Conservation (phyloP, 2,888 invertebrate species). For the Polydrusus pterygomalis region DNA sequence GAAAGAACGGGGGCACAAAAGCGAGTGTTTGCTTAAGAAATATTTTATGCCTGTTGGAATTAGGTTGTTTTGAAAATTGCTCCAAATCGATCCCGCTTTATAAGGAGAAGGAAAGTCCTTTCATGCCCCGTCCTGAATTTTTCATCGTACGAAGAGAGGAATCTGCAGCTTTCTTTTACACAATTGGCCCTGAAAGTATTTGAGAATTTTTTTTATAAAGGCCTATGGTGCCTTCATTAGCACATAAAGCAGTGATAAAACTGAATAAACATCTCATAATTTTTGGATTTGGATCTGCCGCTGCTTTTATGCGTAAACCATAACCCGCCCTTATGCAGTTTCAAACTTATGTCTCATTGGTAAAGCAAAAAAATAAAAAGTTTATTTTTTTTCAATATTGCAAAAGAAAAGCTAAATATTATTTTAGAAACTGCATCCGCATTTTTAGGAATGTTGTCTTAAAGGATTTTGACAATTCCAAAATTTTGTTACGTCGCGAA, state of each 20-base stretch:
- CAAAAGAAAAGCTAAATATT: too few species aligned
- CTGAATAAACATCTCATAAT: not conserved
- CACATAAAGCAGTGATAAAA: not conserved
- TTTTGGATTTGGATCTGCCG: too few species aligned
- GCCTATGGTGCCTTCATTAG: conserved; percentile 1
- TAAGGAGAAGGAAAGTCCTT: conserved; percentile 35
- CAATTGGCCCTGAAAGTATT: conserved; percentile 4
- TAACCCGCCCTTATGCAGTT: too few species aligned
- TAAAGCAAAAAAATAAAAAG: too few species aligned
- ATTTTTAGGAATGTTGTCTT: conserved; percentile 35
- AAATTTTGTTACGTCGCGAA: conserved; percentile 37
- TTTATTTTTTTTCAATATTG: too few species aligned
- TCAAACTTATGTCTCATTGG: too few species aligned
- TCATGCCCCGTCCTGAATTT: conserved; percentile 42
- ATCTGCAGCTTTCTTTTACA: not conserved
- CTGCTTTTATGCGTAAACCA: too few species aligned
- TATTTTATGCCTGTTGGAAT: conserved; percentile 41
- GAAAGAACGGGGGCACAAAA: conserved; percentile 20
- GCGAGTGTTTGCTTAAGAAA: conserved; percentile 40
- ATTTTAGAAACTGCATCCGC: too few species aligned
- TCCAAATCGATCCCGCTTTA: conserved; percentile 43
- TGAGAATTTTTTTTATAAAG: conserved; percentile 16
- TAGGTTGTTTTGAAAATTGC: conserved; percentile 50
- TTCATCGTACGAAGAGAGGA: conserved; percentile 35
- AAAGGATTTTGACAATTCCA: conserved; percentile 42